Evolutionary conservation across 2,113 vertebrate genomes (phyloP), one percentile per base, ranked within the genome.

Genomic region (Onychostoma macrolepis): DNA sequence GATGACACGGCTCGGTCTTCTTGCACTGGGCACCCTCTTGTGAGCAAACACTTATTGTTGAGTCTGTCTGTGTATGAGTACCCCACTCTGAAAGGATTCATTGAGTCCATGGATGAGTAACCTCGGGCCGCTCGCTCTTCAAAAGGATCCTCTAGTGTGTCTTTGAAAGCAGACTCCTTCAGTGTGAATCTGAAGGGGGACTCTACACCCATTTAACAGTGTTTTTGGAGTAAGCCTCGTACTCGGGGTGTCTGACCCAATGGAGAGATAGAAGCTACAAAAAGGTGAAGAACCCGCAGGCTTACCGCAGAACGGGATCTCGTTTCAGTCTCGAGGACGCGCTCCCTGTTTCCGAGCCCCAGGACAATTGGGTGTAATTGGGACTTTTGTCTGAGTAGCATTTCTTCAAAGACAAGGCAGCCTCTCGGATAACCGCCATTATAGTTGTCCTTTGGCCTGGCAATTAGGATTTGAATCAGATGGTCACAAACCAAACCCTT

Each of bases 41-140:
- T 91, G 88, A 92, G 89, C 90, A 93, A 93, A 93, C 92, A 91
- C 80, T 87, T 72, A 72, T 88, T 85, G 88, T 93, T 92, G 88
- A 91, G 89, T 87, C 75, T 85, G 87, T 83, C 87, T 80, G 72
- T 84, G 89, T 90, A 89, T 91, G 91, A 89, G 86, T 88, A 91
- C 87, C 89, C 88, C 88, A 80, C 87, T 89, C 86, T 89, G 84
- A 90, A 90, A 92, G 90, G 89, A 89, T 92, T 92, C 89, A 93
- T 92, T 92, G 89, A 92, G 91, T 65, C 90, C 88, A 89, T 89
- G 58, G 88, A 82, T 85, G 85, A 85, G 88, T 88, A 88, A 84
- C 87, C 79, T 83, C 50, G 72, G 85, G 86, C 84, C 83, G 74
- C 75, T 50, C n/a, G 21, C 50, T 82, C 79, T 84, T 90, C 83